Evolutionary conservation across 2,888 invertebrate species (phyloP).

Genomic region (Spodoptera picta): DNA sequence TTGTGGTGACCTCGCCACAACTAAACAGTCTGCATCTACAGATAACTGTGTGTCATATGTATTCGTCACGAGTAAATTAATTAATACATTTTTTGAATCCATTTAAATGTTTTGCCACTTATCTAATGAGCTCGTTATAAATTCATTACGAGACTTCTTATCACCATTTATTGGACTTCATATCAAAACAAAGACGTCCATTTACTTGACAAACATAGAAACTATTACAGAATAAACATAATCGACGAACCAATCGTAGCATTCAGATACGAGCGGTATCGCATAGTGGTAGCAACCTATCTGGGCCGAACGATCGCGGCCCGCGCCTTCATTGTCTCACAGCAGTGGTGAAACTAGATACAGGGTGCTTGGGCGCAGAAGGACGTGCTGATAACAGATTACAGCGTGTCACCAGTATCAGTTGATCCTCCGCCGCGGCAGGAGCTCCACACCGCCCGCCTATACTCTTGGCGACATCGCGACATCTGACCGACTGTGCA

Average conservation of each 20-base stretch:
- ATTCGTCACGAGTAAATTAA: slow-evolving; percentile 5
- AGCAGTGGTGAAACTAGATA: slow-evolving; percentile 62
- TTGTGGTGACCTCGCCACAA: slow-evolving; percentile 52
- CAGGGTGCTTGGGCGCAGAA: slow-evolving; percentile 68
- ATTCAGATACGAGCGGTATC: slow-evolving; percentile 73
- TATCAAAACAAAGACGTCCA: slow-evolving; percentile 73
- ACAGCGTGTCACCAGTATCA: slow-evolving; percentile 77
- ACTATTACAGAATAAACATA: slow-evolving; percentile 74
- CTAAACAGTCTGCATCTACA: slow-evolving; percentile 2
- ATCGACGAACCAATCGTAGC: slow-evolving; percentile 77
- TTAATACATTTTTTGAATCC: slow-evolving; percentile 22
- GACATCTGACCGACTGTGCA: slow-evolving; percentile 54
- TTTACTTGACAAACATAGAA: slow-evolving; percentile 69
- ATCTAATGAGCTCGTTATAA: slow-evolving; percentile 50
- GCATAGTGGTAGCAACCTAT: slow-evolving; percentile 63
- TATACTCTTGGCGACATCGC: slow-evolving; percentile 54
- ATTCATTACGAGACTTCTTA: slow-evolving; percentile 54
- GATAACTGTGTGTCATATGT: neutral
- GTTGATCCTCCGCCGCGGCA: slow-evolving; percentile 74
- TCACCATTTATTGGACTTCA: slow-evolving; percentile 45
- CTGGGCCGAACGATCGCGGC: slow-evolving; percentile 69
- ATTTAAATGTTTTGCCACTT: slow-evolving; percentile 20
- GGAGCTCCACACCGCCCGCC: slow-evolving; percentile 67
- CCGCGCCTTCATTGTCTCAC: slow-evolving; percentile 76
- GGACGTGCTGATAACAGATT: slow-evolving; percentile 83